Evolutionary conservation across 2,888 invertebrate genomes (phyloP).

Genomic region (Ornithoptera priamus): DNA sequence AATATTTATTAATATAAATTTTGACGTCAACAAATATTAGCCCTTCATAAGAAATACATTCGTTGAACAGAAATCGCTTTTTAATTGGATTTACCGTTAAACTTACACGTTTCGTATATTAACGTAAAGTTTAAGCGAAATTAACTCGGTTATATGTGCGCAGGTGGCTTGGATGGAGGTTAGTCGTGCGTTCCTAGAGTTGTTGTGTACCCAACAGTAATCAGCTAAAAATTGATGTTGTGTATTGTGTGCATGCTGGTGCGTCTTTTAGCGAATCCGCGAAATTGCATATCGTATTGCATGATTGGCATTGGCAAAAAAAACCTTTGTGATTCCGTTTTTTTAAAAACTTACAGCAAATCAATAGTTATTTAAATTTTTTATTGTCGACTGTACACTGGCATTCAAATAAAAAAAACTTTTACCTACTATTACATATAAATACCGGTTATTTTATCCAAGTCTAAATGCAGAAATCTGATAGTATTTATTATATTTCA

Average conservation of each 20-base stretch:
- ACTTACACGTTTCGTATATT: neutral
- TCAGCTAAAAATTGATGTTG: conserved; percentile 45
- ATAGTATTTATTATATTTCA: no score
- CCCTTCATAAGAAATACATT: neutral
- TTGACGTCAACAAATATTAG: neutral
- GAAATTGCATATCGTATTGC: conserved; percentile 3
- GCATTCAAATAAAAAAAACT: neutral
- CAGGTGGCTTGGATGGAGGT: conserved; percentile 84
- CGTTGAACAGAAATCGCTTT: neutral
- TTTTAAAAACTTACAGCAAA: neutral
- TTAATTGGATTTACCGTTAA: neutral
- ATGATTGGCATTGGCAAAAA: conserved; percentile 17
- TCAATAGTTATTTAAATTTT: neutral
- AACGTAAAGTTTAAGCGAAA: conserved; percentile 24
- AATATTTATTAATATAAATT: neutral
- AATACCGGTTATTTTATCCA: neutral
- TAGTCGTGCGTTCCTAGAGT: conserved; percentile 54
- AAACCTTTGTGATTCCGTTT: neutral
- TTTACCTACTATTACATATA: neutral
- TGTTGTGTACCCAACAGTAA: conserved; percentile 4
- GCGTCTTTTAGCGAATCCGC: neutral
- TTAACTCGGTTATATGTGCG: conserved; percentile 58
- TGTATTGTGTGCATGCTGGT: conserved; percentile 34
- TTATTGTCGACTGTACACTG: neutral
- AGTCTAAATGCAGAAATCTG: no score